These are phyloP conservation scores for Neomorphus geoffroyi DNA, from an alignment of 2,797 vertebrate genomes.

Conservation along the genomic window DNA sequence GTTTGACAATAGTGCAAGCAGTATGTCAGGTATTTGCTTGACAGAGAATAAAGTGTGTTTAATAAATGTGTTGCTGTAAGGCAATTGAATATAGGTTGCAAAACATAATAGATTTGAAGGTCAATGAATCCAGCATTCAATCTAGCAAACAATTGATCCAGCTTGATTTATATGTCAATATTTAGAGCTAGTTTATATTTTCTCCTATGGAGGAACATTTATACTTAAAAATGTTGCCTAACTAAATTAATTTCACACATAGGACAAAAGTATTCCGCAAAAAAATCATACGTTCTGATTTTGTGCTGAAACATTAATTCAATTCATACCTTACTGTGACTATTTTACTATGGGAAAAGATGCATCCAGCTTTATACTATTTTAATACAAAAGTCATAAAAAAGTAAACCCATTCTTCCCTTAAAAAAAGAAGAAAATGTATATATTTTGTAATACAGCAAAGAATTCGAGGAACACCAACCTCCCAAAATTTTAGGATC, in stretches of 20 bases:
- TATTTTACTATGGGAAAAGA: background rate
- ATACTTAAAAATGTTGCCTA: background rate
- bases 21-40: background rate
- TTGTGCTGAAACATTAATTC: background rate
- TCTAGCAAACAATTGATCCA: background rate
- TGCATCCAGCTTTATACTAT: background rate
- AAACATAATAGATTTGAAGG: slow-evolving; percentile 29
- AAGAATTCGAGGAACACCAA: background rate
- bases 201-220: background rate
- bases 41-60: background rate
- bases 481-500: background rate
- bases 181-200: background rate
- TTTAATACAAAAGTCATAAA: background rate
- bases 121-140: slow-evolving; percentile 13
- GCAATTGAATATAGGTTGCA: background rate
- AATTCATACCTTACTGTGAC: background rate
- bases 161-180: slow-evolving; percentile 31
- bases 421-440: background rate
- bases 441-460: background rate
- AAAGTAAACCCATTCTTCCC: background rate
- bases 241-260: background rate
- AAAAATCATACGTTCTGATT: background rate
- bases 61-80: background rate
- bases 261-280: background rate
- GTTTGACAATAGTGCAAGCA: background rate